These are phyloP conservation scores for Dorcus hopei DNA, from an alignment of 2,888 invertebrate genomes.

Conservation along the genomic window DNA sequence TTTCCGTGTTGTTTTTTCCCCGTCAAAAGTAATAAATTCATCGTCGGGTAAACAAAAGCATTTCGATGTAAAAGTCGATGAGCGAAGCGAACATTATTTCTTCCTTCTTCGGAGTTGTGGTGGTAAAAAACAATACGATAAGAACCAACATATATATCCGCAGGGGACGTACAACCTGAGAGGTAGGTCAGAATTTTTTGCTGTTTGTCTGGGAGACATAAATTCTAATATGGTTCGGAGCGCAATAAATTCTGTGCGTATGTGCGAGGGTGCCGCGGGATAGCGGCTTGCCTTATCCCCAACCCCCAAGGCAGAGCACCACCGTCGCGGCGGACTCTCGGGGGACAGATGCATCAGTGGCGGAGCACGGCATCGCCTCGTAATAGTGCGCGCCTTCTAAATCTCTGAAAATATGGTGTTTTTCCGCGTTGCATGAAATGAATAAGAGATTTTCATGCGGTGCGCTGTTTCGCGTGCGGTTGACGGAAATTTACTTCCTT, in stretches of 20 bases:
- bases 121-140: no score
- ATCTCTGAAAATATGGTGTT: background rate
- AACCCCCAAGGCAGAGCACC: background rate
- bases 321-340: background rate
- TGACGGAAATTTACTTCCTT: no score
- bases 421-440: background rate
- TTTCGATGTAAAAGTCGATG: no score
- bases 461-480: no score
- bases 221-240: background rate
- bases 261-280: background rate
- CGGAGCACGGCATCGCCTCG: background rate
- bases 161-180: no score
- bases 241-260: background rate
- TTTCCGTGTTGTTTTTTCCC: no score
- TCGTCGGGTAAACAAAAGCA: no score
- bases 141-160: no score
- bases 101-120: no score
- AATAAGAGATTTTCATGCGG: no score
- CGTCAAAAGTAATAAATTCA: no score
- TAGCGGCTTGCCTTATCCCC: background rate
- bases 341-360: constrained; percentile 1
- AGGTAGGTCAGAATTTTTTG: background rate
- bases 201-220: background rate
- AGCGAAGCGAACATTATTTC: no score
- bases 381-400: background rate